Base-by-base conservation (phyloP, 2,113 vertebrate genomes). In the Crypturellus undulatus region DNA sequence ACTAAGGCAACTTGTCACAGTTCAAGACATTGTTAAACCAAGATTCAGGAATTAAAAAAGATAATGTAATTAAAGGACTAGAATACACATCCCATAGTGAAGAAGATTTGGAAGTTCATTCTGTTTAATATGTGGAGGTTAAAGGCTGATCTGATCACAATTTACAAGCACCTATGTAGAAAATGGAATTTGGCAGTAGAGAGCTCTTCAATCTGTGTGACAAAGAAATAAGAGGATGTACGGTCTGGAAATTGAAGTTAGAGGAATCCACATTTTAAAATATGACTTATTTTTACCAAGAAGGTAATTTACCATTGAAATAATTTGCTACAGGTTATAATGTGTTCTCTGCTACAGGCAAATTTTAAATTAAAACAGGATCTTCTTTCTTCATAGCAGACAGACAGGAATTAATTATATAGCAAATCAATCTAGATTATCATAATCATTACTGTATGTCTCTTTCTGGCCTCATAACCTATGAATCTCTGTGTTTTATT, bases 361-460 rank as follows among this genome's bases (percentile, higher is more conserved):
- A 87, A 84, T 51, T 90, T 95, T 77, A 95, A 93, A 95, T 93
- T 91, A 95, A 92, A 94, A 90, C 43, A 85, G 49, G 82, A 86
- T 58, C 72, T 77, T 94, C 83, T 81, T 92, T 96, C 84, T 84
- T 84, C 42, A 16, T 78, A 93, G 92, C 91, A 90, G 51, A 94
- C 64, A 62, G 65, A 93, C 60, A 71, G 51, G 43, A 96, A 94
- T 93, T 95, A 97, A 95, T 95, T 95, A 91, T 47, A 70, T 8
- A 93, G 60, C 71, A 94, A 90, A 96, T 93, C 87, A 93, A 69
- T 14, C 69, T 76, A 84, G 79, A 93, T 95, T 88, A 93, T 88
- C 79, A 68, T 90, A 96, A 93, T 56, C 28, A 56, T 56, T 56
- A 56, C 30, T 28, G 30, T 30, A 56, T 94, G 83, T 60, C n/a